Conservation (phyloP, 2,797 vertebrate genomes). For the Eupleurogrammus muticus region DNA sequence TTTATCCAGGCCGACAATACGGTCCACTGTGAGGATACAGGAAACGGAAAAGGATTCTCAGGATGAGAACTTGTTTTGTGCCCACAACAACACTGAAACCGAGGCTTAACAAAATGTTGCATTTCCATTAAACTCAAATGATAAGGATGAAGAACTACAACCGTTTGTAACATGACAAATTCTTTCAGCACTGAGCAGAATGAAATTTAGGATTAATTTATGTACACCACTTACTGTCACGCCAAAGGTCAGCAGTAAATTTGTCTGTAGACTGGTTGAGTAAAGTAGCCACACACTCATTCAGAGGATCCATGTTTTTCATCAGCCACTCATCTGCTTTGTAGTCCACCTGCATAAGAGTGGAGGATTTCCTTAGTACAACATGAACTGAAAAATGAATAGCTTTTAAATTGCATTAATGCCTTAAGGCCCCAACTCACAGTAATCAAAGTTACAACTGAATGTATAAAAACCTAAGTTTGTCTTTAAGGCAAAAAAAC, state of each 20-base stretch:
- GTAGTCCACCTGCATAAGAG: constrained; percentile 91
- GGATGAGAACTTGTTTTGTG: background rate
- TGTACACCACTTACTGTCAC: constrained; percentile 86
- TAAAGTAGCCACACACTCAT: constrained; percentile 93
- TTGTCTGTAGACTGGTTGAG: constrained; percentile 97
- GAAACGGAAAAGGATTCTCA: background rate
- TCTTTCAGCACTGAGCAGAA: background rate
- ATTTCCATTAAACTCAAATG: background rate
- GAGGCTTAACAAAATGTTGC: too few relatives aligned
- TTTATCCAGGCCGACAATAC: constrained; percentile 96
- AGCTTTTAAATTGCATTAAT: background rate
- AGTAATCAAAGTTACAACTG: background rate
- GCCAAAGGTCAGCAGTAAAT: constrained; percentile 94
- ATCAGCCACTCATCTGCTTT: constrained; percentile 96
- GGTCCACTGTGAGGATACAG: constrained; percentile 87
- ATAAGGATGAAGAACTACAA: background rate
- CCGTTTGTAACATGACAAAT: too few relatives aligned
- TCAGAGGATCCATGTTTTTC: constrained; percentile 99
- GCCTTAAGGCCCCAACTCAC: background rate
- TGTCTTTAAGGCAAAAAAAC: background rate
- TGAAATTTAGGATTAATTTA: background rate
- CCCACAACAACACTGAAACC: background rate
- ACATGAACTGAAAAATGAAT: background rate
- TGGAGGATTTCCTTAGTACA: background rate
- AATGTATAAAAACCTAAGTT: background rate